A percentile compares a stretch with the other conserved stretches of the same genome.
phyloP scores from a whole-genome alignment of 2,888 invertebrate species.

The Clanis bilineata region DNA sequence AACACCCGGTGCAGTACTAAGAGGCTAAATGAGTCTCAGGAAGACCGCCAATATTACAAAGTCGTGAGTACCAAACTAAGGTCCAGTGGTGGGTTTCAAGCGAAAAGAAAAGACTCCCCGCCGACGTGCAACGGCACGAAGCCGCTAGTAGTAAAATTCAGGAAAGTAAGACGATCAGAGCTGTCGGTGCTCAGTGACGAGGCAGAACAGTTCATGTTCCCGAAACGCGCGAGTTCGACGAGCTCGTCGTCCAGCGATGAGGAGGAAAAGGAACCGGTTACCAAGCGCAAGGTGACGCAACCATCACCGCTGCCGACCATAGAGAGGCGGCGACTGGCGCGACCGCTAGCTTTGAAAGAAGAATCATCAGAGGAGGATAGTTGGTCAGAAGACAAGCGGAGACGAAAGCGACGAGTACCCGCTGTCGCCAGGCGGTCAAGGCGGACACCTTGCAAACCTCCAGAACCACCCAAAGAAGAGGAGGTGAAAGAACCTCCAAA shows the following conservation, averaged over 20 bases:
- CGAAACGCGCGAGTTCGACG: conserved; percentile 83
- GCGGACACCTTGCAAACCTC: conserved; percentile 33
- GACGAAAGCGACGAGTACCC: conserved; percentile 52
- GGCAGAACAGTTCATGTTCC: conserved; percentile 94
- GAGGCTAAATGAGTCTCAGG: conserved; percentile 38
- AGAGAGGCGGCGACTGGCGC: conserved; percentile 63
- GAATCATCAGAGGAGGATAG: conserved; percentile 75
- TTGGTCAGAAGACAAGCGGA: conserved; percentile 62
- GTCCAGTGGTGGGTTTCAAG: conserved; percentile 78
- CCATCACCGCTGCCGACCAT: conserved; percentile 52
- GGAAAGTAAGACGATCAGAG: conserved; percentile 88
- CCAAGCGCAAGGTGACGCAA: conserved; percentile 67
- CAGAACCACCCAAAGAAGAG: conserved; percentile 29
- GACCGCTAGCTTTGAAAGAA: conserved; percentile 70
- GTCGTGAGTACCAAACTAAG: conserved; percentile 87
- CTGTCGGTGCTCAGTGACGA: conserved; percentile 90
- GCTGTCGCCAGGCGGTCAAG: conserved; percentile 46
- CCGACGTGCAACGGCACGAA: conserved; percentile 80
- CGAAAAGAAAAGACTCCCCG: conserved; percentile 57
- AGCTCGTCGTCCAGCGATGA: conserved; percentile 82
- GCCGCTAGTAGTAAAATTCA: conserved; percentile 87
- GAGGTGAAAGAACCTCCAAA: conserved; percentile 19
- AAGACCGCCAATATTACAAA: conserved; percentile 84
- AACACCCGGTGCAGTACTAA: conserved; percentile 63
- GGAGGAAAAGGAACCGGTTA: conserved; percentile 67